These are phyloP conservation scores for Tenthredo mesomela DNA, from an alignment of 2,888 invertebrate species.

Conservation along the genomic window DNA sequence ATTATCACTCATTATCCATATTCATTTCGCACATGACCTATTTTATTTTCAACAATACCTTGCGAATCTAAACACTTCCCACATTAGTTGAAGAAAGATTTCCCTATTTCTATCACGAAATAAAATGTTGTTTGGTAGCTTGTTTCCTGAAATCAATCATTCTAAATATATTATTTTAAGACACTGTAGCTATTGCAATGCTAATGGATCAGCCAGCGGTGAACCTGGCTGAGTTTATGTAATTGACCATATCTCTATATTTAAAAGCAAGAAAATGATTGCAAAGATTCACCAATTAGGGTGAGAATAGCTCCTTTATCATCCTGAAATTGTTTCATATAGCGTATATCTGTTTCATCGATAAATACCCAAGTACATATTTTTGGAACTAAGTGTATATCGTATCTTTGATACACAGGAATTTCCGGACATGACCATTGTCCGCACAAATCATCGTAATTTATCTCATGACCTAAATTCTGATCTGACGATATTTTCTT, in stretches of 20 bases:
- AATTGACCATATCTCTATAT: neutral
- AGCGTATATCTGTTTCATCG: conserved; percentile 61
- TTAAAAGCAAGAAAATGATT: neutral
- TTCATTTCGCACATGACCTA: neutral
- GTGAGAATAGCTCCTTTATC: conserved; percentile 61
- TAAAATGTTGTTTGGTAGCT: conserved; percentile 57
- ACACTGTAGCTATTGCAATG: neutral
- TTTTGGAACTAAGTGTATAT: conserved; percentile 56
- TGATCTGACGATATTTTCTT: conserved; percentile 60
- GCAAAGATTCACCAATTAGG: conserved; percentile 65
- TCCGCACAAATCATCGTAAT: conserved; percentile 69
- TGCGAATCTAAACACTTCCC: conserved; percentile 67
- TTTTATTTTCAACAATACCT: conserved; percentile 62
- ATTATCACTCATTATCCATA: neutral
- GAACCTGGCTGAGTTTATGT: neutral
- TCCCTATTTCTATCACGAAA: conserved; percentile 57
- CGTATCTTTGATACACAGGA: conserved; percentile 57
- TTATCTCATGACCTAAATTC: conserved; percentile 60
- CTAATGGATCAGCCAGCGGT: neutral
- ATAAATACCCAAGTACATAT: conserved; percentile 68
- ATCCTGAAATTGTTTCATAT: conserved; percentile 63
- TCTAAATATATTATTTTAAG: neutral
- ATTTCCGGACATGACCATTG: conserved; percentile 63
- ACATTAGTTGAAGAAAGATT: conserved; percentile 64
- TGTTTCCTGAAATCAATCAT: conserved; percentile 60